Conservation (phyloP, 2,888 invertebrate species). For the Salpingus planirostris region DNA sequence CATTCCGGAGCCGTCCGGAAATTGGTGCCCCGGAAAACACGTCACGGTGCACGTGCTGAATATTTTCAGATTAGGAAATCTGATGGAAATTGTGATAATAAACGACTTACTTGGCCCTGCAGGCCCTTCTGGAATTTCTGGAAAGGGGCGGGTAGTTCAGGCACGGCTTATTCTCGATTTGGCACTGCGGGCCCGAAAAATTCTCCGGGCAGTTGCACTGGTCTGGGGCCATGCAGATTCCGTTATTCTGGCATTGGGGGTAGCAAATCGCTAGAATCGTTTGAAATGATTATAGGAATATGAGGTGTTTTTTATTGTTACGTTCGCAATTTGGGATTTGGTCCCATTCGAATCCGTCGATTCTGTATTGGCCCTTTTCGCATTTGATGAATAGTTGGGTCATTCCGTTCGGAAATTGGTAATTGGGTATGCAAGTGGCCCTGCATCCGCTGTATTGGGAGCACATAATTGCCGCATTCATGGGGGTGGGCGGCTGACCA, state of each 20-base stretch:
- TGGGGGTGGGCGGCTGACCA: conserved; percentile 28
- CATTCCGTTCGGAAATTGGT: conserved; percentile 49
- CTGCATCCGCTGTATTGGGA: conserved; percentile 43
- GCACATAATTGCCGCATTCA: conserved; percentile 35
- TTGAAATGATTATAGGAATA: not conserved
- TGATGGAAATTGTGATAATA: conserved; percentile 5
- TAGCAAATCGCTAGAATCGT: conserved; percentile 59
- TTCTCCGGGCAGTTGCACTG: conserved; percentile 66
- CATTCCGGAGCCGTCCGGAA: conserved; percentile 60
- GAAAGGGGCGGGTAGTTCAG: conserved; percentile 56
- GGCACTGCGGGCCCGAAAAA: conserved; percentile 64
- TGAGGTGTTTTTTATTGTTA: too few relatives aligned
- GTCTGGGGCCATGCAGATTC: conserved; percentile 68
- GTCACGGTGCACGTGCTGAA: conserved; percentile 57
- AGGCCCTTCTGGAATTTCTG: conserved; percentile 54
- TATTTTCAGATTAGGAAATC: conserved; percentile 12
- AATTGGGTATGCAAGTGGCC: conserved; percentile 42
- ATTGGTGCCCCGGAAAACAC: conserved; percentile 58
- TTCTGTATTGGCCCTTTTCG: conserved; percentile 43
- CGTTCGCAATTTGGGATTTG: conserved; percentile 55
- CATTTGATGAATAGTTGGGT: conserved; percentile 43
- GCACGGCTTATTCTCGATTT: conserved; percentile 65
- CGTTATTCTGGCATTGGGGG: conserved; percentile 70
- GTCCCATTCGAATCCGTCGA: conserved; percentile 41
- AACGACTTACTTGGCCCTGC: conserved; percentile 56